Conservation (phyloP, 2,888 invertebrate genomes). For the Lamellibrachia satsuma region DNA sequence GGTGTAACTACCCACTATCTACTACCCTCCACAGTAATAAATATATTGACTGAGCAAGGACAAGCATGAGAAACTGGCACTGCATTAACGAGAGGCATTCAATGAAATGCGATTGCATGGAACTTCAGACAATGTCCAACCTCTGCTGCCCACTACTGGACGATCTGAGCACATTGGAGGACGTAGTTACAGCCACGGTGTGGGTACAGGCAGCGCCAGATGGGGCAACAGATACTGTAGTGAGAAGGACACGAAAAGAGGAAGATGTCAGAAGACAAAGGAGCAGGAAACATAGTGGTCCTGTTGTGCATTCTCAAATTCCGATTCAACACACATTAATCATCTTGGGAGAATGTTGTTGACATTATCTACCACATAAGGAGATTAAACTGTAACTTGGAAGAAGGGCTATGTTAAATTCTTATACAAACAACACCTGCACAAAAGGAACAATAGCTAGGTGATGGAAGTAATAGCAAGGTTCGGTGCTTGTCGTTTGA, state of each 20-base stretch:
- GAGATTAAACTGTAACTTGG: neutral
- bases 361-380: neutral
- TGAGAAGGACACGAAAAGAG: too few relatives aligned
- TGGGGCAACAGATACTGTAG: too few relatives aligned
- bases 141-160: too few relatives aligned
- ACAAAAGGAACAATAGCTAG: neutral
- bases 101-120: too few relatives aligned
- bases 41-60: too few relatives aligned
- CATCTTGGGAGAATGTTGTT: neutral
- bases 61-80: too few relatives aligned
- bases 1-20: neutral
- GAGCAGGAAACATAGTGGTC: neutral
- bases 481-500: neutral
- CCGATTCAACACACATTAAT: neutral
- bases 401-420: neutral
- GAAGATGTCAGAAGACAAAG: neutral
- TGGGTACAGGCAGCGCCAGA: too few relatives aligned
- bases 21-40: neutral
- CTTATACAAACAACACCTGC: neutral
- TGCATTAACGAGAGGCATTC: too few relatives aligned
- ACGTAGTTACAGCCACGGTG: too few relatives aligned
- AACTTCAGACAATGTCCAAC: too few relatives aligned
- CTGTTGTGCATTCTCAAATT: neutral
- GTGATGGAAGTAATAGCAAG: neutral
- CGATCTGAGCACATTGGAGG: too few relatives aligned